phyloP scores from a whole-genome alignment of 92 coral and sea anemone genomes.

The Ricordea florida region DNA sequence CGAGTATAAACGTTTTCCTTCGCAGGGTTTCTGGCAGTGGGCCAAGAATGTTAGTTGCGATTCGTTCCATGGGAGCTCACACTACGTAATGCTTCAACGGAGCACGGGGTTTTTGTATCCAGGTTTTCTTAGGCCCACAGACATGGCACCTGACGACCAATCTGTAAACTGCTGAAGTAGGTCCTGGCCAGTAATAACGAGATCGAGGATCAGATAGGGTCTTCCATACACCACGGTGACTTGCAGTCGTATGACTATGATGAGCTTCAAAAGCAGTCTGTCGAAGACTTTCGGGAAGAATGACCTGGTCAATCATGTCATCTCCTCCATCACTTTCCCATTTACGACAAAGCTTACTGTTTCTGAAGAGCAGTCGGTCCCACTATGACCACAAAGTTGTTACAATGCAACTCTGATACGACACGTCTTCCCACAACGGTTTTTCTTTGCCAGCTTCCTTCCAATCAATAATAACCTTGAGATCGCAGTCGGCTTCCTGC shows the following conservation, averaged over 20 bases:
- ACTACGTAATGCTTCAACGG: slow-evolving; percentile 64
- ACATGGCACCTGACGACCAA: slow-evolving; percentile 63
- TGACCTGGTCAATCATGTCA: background rate
- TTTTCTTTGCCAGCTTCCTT: background rate
- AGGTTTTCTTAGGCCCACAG: slow-evolving; percentile 54
- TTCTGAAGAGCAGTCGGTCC: background rate
- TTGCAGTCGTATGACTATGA: background rate
- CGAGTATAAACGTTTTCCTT: slow-evolving; percentile 42
- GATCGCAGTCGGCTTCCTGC: background rate
- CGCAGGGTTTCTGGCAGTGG: slow-evolving; percentile 58
- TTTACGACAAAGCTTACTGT: background rate
- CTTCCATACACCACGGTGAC: slow-evolving; percentile 16
- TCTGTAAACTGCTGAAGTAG: slow-evolving; percentile 21
- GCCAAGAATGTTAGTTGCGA: slow-evolving; percentile 63
- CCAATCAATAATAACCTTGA: background rate
- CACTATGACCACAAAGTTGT: background rate
- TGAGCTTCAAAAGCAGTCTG: background rate
- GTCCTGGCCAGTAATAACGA: slow-evolving; percentile 61
- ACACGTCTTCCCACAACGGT: background rate
- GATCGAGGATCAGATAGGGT: slow-evolving; percentile 21
- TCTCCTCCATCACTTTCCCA: slow-evolving; percentile 12
- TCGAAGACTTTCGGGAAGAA: slow-evolving; percentile 10
- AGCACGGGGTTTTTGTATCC: slow-evolving; percentile 30
- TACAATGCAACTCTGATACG: background rate
- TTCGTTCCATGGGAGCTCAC: slow-evolving; percentile 55